Conservation (phyloP, 2,888 invertebrate species). For the Papilio elwesi region DNA sequence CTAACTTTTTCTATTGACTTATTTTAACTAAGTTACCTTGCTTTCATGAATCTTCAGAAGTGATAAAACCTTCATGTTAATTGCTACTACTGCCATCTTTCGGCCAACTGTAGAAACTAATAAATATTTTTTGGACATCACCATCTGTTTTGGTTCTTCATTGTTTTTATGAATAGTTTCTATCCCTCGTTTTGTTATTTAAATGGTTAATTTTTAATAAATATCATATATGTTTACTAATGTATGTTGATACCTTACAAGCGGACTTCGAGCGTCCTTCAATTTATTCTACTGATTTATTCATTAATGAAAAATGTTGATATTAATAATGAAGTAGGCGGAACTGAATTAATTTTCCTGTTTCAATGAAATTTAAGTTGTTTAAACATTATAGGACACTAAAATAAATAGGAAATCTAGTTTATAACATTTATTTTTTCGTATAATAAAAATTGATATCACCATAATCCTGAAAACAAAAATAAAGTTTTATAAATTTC, state of each 20-base stretch:
- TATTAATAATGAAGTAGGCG: not conserved
- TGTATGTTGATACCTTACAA: not conserved
- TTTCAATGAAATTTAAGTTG: not conserved
- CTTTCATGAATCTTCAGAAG: constrained; percentile 42
- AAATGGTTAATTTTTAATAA: no score
- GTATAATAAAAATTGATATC: constrained; percentile 68
- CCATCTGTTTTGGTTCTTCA: no score
- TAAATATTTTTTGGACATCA: no score
- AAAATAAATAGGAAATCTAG: not conserved
- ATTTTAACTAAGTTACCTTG: constrained; percentile 31
- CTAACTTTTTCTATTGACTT: constrained; percentile 30
- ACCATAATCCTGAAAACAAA: constrained; percentile 59
- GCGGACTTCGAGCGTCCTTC: not conserved
- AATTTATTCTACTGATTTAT: not conserved
- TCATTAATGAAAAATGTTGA: not conserved
- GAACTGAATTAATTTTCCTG: constrained; percentile 6
- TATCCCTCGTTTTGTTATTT: no score
- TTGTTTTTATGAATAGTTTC: no score
- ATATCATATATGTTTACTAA: no score
- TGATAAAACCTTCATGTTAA: no score
- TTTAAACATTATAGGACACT: not conserved
- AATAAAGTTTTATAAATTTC: not conserved
- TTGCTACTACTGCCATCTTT: no score
- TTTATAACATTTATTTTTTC: constrained; percentile 19
- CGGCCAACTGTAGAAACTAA: no score